Evolutionary conservation across 1,140 invertebrate species (phyloP), one percentile per base, ranked within the genome.

Genomic region (Coenobita brevimanus): DNA sequence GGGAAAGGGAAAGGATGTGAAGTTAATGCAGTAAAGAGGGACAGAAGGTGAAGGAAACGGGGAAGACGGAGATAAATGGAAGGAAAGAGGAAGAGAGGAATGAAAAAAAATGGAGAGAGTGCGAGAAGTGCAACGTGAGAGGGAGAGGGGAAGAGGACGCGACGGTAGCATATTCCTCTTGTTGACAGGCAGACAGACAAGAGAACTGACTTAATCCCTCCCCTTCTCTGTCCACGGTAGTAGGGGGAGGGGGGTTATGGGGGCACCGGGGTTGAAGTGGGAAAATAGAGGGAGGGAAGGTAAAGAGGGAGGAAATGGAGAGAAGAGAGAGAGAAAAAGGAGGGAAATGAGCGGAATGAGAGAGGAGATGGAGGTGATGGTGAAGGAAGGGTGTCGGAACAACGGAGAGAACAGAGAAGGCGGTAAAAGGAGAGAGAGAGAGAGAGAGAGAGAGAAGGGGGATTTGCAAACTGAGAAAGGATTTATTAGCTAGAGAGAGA

Each of bases 381-480:
- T 33, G 57, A 81, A 17, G 60, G 21, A 81, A 62, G 41, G 57
- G 33, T n/a, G 33, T 21, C 33, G 38, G 30, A 60, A 69, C 13
- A 2, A 1, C 15, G 33, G 27, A 33, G 6, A 33, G 33, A 71
- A 62, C 0, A 17, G 30, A 62, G 3, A 15, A 30, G 33, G 50
- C 24, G n/a, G 33, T 30, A 50, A 50, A 79, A 33, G 36, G 50
- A 50, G 76, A 54, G 41, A 79, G 50, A 50, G 41, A 79, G 76
- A 54, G 38, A 54, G 76, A 71, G 38, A 54, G 38, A 27, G 50
- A 54, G 76, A 79, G 67, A 71, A n/a, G n/a, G n/a, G n/a, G n/a
- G n/a, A n/a, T n/a, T n/a, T n/a, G n/a, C n/a, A n/a, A n/a, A n/a
- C n/a, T n/a, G n/a, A n/a, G n/a, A n/a, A n/a, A n/a, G n/a, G n/a